These are phyloP conservation scores for Lycophotia porphyrea DNA, from an alignment of 2,888 invertebrate species.

Conservation along the genomic window DNA sequence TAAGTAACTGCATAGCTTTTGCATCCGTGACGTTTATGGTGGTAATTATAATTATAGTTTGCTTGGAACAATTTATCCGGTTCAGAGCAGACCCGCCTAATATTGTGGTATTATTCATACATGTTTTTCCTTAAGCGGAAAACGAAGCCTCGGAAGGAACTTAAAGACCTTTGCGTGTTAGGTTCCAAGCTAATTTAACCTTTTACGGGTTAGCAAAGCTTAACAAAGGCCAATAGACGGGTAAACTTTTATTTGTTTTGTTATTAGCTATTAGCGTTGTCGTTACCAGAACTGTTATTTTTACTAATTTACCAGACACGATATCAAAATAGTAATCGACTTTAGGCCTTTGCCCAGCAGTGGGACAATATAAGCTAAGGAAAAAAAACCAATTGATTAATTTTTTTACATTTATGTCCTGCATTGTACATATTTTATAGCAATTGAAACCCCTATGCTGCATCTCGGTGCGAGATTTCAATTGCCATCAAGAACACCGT, in stretches of 20 bases:
- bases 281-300: background rate
- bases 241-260: slow-evolving; percentile 8
- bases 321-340: slow-evolving; percentile 2
- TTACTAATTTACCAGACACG: background rate
- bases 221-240: slow-evolving; percentile 15
- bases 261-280: slow-evolving; percentile 13
- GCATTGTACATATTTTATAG: background rate
- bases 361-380: too few relatives aligned
- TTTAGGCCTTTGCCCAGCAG: background rate
- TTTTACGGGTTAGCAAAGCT: slow-evolving; percentile 5
- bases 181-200: slow-evolving; percentile 18
- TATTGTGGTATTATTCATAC: slow-evolving; percentile 23
- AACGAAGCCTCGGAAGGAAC: slow-evolving; percentile 37
- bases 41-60: slow-evolving; percentile 72
- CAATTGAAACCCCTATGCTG: slow-evolving; percentile 11
- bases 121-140: slow-evolving; percentile 52
- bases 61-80: slow-evolving; percentile 57
- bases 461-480: slow-evolving; percentile 29
- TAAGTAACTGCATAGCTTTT: slow-evolving; percentile 65
- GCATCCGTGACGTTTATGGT: slow-evolving; percentile 67
- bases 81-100: slow-evolving; percentile 42
- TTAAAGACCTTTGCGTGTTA: slow-evolving; percentile 29
- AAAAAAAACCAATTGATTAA: background rate
- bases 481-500: slow-evolving; percentile 47
- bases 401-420: background rate